Percentiles rank a stretch among this genome's conserved stretches.
Conservation (phyloP, 2,888 invertebrate genomes). For the Galeopsomyia nigrocyanea region DNA sequence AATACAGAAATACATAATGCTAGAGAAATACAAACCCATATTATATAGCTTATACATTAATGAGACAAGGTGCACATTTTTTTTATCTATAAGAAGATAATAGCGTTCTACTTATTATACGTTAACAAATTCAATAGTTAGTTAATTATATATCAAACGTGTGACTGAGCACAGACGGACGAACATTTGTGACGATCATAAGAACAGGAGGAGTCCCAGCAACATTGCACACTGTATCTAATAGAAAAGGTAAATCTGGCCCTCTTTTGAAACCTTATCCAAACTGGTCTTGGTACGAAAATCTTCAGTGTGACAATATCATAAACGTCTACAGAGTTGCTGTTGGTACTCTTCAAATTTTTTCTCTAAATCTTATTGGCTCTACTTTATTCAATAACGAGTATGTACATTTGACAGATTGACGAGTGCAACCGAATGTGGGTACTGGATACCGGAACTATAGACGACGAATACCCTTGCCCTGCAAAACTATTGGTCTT, state of each 20-base stretch:
- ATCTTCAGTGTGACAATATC: slow-evolving; percentile 76
- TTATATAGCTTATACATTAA: no score
- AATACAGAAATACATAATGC: no score
- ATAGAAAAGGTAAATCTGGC: slow-evolving; percentile 63
- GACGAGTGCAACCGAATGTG: slow-evolving; percentile 34
- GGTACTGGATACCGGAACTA: slow-evolving; percentile 70
- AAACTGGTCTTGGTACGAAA: slow-evolving; percentile 74
- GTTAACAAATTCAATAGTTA: no score
- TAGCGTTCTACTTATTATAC: no score
- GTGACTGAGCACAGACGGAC: slow-evolving; percentile 48
- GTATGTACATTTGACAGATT: no score
- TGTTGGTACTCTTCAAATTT: slow-evolving; percentile 66
- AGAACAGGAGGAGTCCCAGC: slow-evolving; percentile 76
- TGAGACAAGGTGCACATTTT: no score
- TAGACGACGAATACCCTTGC: slow-evolving; percentile 74
- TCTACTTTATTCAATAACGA: no score
- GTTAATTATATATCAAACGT: no score
- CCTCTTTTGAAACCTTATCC: slow-evolving; percentile 74
- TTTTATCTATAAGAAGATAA: no score
- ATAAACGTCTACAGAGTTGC: slow-evolving; percentile 80
- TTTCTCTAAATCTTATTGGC: background rate
- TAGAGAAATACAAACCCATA: no score
- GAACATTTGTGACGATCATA: slow-evolving; percentile 78
- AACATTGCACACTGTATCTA: slow-evolving; percentile 74
- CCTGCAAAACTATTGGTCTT: slow-evolving; percentile 81